Conservation (phyloP, 2,113 vertebrate species). For the Telmatochromis sp. region DNA sequence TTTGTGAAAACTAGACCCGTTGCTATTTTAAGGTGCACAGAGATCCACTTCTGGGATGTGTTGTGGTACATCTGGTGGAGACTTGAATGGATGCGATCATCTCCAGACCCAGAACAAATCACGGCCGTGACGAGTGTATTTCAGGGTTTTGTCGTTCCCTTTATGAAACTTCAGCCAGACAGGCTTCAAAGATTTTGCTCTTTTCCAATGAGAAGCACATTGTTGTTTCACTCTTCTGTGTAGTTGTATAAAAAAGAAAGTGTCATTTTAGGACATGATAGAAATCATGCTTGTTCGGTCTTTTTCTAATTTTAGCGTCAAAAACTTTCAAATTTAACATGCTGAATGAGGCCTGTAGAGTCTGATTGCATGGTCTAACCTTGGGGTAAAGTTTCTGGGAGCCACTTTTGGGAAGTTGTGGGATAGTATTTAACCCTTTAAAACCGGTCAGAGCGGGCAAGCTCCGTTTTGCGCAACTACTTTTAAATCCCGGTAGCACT, state of each 20-base stretch:
- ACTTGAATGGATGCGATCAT: neutral
- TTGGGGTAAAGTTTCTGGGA: neutral
- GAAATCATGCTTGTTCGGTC: neutral
- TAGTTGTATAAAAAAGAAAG: neutral
- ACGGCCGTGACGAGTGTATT: neutral
- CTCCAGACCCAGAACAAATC: neutral
- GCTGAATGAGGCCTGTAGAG: neutral
- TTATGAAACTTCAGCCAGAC: neutral
- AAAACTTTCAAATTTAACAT: neutral
- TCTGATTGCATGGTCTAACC: neutral
- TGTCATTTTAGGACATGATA: neutral
- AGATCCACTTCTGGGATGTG: neutral
- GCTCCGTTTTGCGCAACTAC: too few relatives aligned
- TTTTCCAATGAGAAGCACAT: neutral
- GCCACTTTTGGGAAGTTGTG: neutral
- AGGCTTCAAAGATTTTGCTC: neutral
- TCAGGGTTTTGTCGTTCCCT: neutral
- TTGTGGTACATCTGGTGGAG: neutral
- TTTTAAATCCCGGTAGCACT: too few relatives aligned
- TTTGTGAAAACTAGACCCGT: neutral
- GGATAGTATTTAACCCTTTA: neutral
- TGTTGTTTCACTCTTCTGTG: neutral
- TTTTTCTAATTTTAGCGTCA: fast-evolving
- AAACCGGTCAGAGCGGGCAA: too few relatives aligned
- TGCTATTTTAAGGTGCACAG: neutral